Percentiles rank a stretch among this genome's conserved stretches.
phyloP scores from a whole-genome alignment of 2,113 vertebrate genomes.

The Chinchilla lanigera region DNA sequence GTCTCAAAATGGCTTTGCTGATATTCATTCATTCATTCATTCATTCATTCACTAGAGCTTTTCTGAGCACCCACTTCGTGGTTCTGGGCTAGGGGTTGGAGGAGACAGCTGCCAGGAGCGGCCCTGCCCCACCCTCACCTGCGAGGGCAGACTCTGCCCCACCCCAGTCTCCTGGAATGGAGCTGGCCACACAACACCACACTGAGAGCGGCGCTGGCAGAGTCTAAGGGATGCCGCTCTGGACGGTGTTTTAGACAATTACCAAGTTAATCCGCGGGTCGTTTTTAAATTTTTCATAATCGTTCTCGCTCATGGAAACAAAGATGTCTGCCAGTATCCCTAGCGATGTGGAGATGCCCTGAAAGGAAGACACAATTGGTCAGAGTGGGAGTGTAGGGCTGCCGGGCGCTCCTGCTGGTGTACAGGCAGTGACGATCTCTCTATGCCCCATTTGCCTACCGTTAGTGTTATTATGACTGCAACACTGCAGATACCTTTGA shows the following conservation, averaged over 20 bases:
- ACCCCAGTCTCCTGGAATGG: not conserved
- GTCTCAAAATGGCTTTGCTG: not conserved
- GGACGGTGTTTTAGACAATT: constrained; percentile 45
- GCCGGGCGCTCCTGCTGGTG: not conserved
- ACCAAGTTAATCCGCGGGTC: constrained; percentile 89
- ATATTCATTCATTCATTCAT: too few species aligned
- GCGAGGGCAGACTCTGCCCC: too few species aligned
- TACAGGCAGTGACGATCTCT: not conserved
- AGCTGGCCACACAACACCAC: not conserved
- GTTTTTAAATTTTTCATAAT: constrained; percentile 91
- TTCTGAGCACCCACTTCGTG: not conserved
- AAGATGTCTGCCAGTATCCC: constrained; percentile 94
- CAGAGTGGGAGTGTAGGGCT: not conserved
- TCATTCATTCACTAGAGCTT: not conserved
- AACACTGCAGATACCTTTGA: not conserved
- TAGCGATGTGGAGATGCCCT: constrained; percentile 94
- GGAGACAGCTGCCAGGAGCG: not conserved
- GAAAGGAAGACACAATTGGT: constrained; percentile 60
- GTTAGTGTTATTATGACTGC: not conserved
- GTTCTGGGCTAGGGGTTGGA: not conserved
- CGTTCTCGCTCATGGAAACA: constrained; percentile 94
- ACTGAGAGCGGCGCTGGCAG: not conserved
- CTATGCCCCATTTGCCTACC: not conserved
- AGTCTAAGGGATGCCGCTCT: not conserved
- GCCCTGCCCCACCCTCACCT: too few species aligned